phyloP scores from a whole-genome alignment of 2,888 invertebrate species.

The Lobophora halterata region DNA sequence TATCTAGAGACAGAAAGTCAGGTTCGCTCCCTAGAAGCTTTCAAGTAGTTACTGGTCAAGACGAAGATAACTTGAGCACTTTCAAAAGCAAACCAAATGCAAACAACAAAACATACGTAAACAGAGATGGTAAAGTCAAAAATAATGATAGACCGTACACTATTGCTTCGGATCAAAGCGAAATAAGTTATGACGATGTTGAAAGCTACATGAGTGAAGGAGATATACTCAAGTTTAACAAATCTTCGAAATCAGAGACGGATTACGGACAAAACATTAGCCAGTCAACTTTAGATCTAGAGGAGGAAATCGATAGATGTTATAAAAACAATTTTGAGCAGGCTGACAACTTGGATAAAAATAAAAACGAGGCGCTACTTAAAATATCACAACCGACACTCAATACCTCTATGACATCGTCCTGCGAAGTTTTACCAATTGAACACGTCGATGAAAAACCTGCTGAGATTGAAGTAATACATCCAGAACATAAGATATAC shows the following conservation, averaged over 20 bases:
- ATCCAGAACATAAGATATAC: constrained; percentile 91
- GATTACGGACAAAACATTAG: constrained; percentile 67
- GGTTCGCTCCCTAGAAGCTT: constrained; percentile 90
- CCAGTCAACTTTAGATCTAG: constrained; percentile 72
- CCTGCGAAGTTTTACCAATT: constrained; percentile 74
- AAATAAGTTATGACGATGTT: constrained; percentile 84
- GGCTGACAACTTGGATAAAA: constrained; percentile 53
- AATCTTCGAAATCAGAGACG: constrained; percentile 54
- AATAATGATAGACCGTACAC: constrained; percentile 84
- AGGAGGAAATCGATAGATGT: constrained; percentile 75
- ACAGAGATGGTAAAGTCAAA: constrained; percentile 82
- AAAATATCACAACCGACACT: constrained; percentile 68
- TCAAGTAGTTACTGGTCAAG: constrained; percentile 82
- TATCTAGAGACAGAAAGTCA: constrained; percentile 84
- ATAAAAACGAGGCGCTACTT: constrained; percentile 59
- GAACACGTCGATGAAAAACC: constrained; percentile 69
- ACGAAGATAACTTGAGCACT: constrained; percentile 62
- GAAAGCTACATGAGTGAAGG: constrained; percentile 79
- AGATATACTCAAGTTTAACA: constrained; percentile 68
- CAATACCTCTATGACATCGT: constrained; percentile 76
- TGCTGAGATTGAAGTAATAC: constrained; percentile 76
- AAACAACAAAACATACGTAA: constrained; percentile 76
- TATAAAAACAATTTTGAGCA: constrained; percentile 74
- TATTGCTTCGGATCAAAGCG: constrained; percentile 86
- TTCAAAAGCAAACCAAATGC: constrained; percentile 70